Percentiles rank a stretch among this genome's conserved stretches.
Evolutionary conservation across 2,888 invertebrate genomes (phyloP).

Genomic region (Torymus texanus): DNA sequence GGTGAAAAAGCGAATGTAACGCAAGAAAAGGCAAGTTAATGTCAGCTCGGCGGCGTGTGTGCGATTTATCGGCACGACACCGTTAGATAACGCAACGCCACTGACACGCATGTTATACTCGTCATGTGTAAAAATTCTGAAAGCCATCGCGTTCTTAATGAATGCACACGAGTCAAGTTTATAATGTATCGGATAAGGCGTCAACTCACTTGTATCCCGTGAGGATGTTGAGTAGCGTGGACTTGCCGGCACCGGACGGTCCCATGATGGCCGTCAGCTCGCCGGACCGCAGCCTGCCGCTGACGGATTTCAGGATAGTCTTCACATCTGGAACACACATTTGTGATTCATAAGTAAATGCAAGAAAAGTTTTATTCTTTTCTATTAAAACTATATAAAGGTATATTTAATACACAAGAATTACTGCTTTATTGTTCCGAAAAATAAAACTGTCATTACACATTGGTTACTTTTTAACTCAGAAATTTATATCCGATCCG

Average conservation of each 20-base stretch:
- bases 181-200: background rate
- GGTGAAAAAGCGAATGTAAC: too few relatives aligned
- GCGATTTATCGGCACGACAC: constrained; percentile 34
- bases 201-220: constrained; percentile 93
- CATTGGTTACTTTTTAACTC: too few relatives aligned
- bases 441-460: too few relatives aligned
- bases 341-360: constrained; percentile 16
- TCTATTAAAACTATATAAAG: too few relatives aligned
- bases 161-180: too few relatives aligned
- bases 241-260: constrained; percentile 96
- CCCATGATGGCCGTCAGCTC: constrained; percentile 98
- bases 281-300: constrained; percentile 90
- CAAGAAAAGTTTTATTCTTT: too few relatives aligned
- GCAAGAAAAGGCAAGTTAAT: constrained; percentile 13
- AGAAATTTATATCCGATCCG: too few relatives aligned
- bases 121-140: constrained; percentile 1
- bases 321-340: constrained; percentile 83
- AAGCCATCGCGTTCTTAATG: background rate
- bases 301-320: constrained; percentile 91
- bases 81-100: constrained; percentile 31
- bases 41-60: background rate
- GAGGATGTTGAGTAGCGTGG: constrained; percentile 93
- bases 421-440: too few relatives aligned
- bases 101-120: background rate
- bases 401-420: too few relatives aligned